Percentiles rank a stretch among this genome's conserved stretches.
phyloP scores from a whole-genome alignment of 2,797 vertebrate species.

The Oreortyx pictus region DNA sequence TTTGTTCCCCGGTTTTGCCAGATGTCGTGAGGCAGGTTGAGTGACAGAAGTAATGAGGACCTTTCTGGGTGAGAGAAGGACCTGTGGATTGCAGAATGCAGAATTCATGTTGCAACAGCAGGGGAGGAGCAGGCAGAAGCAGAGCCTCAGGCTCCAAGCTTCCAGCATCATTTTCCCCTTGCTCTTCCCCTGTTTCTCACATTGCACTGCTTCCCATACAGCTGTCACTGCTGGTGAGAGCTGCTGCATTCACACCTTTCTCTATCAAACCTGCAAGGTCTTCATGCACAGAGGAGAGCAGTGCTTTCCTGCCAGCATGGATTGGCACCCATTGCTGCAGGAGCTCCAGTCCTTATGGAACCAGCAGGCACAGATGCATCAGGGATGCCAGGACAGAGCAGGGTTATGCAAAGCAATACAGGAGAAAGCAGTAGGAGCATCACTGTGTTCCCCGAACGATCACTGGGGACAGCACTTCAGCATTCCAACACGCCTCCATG shows the following conservation, averaged over 20 bases:
- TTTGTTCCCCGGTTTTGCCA: neutral
- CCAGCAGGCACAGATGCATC: neutral
- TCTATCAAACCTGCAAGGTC: neutral
- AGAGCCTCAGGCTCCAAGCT: neutral
- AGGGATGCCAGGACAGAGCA: neutral
- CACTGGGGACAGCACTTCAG: neutral
- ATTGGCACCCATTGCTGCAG: neutral
- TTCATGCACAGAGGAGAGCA: rapidly evolving
- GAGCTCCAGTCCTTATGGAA: neutral
- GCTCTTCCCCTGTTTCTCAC: neutral
- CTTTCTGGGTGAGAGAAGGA: neutral
- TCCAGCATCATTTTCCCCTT: neutral
- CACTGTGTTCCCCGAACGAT: neutral
- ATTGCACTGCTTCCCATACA: neutral
- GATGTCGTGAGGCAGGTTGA: neutral
- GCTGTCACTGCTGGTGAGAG: neutral
- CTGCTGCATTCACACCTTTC: neutral
- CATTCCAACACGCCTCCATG: neutral
- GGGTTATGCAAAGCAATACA: rapidly evolving
- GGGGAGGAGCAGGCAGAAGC: neutral
- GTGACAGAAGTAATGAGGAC: neutral
- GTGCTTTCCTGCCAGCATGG: rapidly evolving
- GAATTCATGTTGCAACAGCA: neutral
- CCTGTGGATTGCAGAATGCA: neutral
- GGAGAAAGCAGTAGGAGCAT: neutral